Evolutionary conservation across 2,888 invertebrate species (phyloP).

Genomic region (Tipula helvola): DNA sequence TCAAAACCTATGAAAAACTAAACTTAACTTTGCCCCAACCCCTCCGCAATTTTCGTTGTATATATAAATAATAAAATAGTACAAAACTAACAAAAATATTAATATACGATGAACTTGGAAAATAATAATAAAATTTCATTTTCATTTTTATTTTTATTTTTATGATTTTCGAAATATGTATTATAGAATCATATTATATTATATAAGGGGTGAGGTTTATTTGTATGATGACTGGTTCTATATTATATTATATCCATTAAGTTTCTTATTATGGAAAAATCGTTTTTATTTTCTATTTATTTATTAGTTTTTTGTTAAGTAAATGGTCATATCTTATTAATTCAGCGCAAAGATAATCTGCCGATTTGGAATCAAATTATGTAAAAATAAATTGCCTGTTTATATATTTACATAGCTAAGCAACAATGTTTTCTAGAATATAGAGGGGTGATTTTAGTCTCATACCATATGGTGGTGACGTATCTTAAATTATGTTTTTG

Average conservation of each 20-base stretch:
- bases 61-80: background rate
- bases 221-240: background rate
- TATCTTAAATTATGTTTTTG: background rate
- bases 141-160: background rate
- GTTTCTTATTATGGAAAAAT: background rate
- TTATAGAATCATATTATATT: background rate
- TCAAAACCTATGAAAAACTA: background rate
- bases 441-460: background rate
- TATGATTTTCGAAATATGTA: background rate
- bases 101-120: background rate
- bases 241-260: background rate
- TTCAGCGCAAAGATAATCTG: background rate
- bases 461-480: background rate
- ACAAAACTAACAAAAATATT: background rate
- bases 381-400: background rate
- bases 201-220: background rate
- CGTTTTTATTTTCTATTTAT: background rate
- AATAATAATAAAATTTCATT: background rate
- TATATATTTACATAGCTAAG: background rate
- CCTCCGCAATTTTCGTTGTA: background rate
- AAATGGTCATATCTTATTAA: background rate
- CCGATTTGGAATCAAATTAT: slow-evolving; percentile 4
- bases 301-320: background rate
- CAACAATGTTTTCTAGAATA: background rate
- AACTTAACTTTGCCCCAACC: background rate